Evolutionary conservation across 2,113 vertebrate species (phyloP).

Genomic region (Brachyistius frenatus): DNA sequence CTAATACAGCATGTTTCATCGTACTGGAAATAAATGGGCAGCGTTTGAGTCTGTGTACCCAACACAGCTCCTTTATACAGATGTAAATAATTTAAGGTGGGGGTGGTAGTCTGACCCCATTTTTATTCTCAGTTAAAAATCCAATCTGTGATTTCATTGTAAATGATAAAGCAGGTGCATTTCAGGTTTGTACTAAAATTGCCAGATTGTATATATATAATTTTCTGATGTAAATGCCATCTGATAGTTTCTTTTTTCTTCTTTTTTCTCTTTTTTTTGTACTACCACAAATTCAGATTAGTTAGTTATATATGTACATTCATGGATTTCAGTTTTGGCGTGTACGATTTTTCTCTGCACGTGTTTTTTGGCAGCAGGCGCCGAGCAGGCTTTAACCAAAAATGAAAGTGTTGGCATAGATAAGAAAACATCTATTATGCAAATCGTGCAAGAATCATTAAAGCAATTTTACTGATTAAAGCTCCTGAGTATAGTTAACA

Average conservation of each 20-base stretch:
- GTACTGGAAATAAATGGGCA: slow-evolving; percentile 5
- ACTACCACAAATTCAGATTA: not conserved
- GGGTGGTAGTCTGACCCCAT: not conserved
- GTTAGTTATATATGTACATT: not conserved
- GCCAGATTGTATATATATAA: not conserved
- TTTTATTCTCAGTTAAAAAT: not conserved
- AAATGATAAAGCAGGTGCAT: not conserved
- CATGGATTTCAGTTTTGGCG: too few relatives aligned
- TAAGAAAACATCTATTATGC: too few relatives aligned
- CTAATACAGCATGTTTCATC: not conserved
- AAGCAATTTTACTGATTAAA: too few relatives aligned
- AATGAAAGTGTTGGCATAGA: not conserved
- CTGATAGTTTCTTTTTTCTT: not conserved
- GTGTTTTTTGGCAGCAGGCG: not conserved
- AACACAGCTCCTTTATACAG: not conserved
- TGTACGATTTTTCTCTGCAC: not conserved
- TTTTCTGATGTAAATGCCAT: not conserved
- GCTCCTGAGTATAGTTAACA: too few relatives aligned
- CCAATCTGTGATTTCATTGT: not conserved
- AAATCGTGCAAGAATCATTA: too few relatives aligned
- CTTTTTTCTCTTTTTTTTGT: not conserved
- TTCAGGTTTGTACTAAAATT: not conserved
- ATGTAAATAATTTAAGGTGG: not conserved
- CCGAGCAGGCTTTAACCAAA: not conserved
- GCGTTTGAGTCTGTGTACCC: not conserved